Evolutionary conservation across 2,888 invertebrate genomes (phyloP).

Genomic region (Mesopsocus fuscifrons): DNA sequence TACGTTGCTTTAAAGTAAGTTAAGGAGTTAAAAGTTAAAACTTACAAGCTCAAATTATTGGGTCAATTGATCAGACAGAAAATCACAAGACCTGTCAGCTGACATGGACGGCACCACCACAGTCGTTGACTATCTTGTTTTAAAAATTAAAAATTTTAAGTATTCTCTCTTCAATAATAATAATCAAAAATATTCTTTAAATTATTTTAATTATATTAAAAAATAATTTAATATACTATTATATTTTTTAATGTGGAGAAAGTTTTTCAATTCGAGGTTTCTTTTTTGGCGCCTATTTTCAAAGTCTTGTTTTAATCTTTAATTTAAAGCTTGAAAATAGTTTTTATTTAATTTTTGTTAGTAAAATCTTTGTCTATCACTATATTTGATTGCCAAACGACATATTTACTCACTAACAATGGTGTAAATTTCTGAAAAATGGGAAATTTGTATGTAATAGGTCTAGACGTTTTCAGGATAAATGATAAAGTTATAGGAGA

Average conservation of each 20-base stretch:
- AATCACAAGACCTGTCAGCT: slow-evolving; percentile 15
- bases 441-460: too few species aligned
- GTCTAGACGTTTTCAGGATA: too few species aligned
- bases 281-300: background rate
- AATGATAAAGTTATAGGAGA: too few species aligned
- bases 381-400: too few species aligned
- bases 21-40: slow-evolving; percentile 1
- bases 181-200: background rate
- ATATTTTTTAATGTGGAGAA: background rate
- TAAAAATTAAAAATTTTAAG: background rate
- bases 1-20: too few species aligned
- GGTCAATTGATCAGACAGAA: slow-evolving; percentile 10
- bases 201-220: slow-evolving; percentile 1
- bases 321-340: background rate
- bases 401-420: too few species aligned
- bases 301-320: background rate
- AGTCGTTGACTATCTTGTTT: slow-evolving; percentile 10
- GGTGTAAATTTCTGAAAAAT: too few species aligned
- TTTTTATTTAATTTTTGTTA: too few species aligned
- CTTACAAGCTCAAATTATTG: slow-evolving; percentile 2
- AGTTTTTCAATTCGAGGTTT: background rate
- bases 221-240: slow-evolving; percentile 8
- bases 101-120: slow-evolving; percentile 12
- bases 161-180: background rate
- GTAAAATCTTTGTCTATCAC: too few species aligned